Conservation (phyloP, 2,888 invertebrate genomes). For the Lamellibrachia columna region DNA sequence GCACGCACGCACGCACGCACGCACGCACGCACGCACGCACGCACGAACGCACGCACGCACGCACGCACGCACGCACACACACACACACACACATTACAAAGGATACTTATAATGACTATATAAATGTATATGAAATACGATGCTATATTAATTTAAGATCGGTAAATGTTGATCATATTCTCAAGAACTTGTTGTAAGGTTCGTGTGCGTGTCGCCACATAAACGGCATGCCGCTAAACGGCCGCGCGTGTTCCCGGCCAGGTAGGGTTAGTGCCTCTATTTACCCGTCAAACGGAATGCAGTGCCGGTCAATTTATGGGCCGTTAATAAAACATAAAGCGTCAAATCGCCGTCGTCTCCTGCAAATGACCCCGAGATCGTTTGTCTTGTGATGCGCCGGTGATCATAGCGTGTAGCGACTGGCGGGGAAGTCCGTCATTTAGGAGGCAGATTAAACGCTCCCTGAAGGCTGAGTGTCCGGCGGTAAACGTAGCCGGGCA, state of each 20-base stretch:
- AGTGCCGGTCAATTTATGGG: background rate
- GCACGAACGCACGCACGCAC: no score
- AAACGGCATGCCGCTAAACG: background rate
- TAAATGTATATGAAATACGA: background rate
- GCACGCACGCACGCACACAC: no score
- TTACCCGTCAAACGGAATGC: background rate
- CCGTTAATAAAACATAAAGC: constrained; percentile 7
- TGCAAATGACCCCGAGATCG: background rate
- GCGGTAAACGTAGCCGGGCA: background rate
- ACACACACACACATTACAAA: no score
- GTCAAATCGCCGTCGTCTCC: background rate
- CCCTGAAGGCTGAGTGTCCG: background rate
- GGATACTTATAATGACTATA: background rate
- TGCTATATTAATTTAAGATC: no score
- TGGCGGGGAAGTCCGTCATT: background rate
- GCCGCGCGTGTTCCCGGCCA: background rate
- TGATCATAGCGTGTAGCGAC: background rate
- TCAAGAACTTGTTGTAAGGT: background rate
- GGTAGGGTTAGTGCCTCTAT: background rate
- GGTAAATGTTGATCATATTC: no score
- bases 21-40: no score
- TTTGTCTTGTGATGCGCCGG: background rate
- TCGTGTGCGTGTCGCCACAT: background rate
- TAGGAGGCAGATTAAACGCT: background rate
- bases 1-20: no score